Conservation (phyloP, 2,797 vertebrate species). For the Macrochelys suwanniensis region DNA sequence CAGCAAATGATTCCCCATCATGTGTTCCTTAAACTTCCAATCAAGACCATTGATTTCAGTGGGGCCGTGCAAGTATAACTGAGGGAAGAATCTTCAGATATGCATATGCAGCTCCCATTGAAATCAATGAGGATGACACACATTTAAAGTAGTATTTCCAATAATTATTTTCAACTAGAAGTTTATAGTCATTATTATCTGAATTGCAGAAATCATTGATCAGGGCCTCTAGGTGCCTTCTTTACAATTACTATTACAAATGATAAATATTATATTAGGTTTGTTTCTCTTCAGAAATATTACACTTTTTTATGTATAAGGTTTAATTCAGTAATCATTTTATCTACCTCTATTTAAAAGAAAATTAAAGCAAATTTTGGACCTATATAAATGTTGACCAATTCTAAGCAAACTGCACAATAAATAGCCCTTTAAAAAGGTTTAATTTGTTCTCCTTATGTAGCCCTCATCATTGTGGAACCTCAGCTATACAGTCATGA, state of each 20-base stretch:
- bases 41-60: background rate
- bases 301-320: background rate
- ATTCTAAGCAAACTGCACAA: background rate
- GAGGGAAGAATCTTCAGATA: background rate
- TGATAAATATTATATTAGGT: background rate
- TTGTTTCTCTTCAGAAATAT: slow-evolving; percentile 14
- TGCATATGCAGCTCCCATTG: background rate
- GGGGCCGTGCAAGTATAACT: background rate
- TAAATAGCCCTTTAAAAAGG: slow-evolving; percentile 28
- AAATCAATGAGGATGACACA: background rate
- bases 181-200: background rate
- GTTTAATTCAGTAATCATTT: background rate
- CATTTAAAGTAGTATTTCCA: background rate
- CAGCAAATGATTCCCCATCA: background rate
- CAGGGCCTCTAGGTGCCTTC: background rate
- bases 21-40: slow-evolving; percentile 4
- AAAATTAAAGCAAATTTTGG: background rate
- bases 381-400: slow-evolving; percentile 34
- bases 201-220: background rate
- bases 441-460: slow-evolving; percentile 20
- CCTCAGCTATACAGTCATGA: background rate
- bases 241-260: background rate
- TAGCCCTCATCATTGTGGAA: slow-evolving; percentile 38
- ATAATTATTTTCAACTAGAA: background rate
- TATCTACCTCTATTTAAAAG: slow-evolving; percentile 3